Evolutionary conservation across 2,888 invertebrate genomes (phyloP).

Genomic region (Poecilobothrus nobilitatus): DNA sequence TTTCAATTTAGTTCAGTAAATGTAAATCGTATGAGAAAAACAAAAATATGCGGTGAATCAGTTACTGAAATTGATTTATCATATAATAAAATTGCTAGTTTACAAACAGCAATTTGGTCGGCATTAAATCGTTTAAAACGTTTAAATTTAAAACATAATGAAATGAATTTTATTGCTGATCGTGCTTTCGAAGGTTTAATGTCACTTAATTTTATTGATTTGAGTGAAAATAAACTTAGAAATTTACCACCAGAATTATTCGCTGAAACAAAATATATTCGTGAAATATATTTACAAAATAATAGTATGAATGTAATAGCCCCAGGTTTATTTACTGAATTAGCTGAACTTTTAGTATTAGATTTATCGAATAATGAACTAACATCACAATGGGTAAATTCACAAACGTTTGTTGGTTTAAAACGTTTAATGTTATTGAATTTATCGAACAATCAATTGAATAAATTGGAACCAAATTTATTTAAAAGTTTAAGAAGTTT

Average conservation of each 20-base stretch:
- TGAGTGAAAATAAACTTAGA: constrained; percentile 82
- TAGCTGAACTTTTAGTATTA: constrained; percentile 67
- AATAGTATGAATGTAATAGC: constrained; percentile 82
- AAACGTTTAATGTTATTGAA: constrained; percentile 79
- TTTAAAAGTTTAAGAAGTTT: constrained; percentile 77
- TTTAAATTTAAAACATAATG: constrained; percentile 77
- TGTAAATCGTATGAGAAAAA: constrained; percentile 43
- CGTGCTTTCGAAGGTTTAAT: constrained; percentile 72
- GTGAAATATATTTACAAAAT: constrained; percentile 82
- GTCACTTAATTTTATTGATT: constrained; percentile 72
- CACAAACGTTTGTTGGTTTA: constrained; percentile 75
- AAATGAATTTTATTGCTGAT: constrained; percentile 79
- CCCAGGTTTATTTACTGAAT: constrained; percentile 72
- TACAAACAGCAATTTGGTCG: constrained; percentile 75
- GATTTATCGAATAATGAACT: constrained; percentile 79
- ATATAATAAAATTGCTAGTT: constrained; percentile 71
- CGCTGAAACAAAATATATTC: constrained; percentile 68
- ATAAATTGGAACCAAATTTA: constrained; percentile 71
- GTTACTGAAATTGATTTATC: constrained; percentile 75
- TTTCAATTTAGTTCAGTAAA: constrained; percentile 68
- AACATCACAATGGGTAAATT: constrained; percentile 77
- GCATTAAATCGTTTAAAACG: constrained; percentile 67
- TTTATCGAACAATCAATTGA: constrained; percentile 74
- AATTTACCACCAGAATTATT: constrained; percentile 81
- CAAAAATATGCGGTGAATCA: constrained; percentile 50